These are phyloP conservation scores for Folsomia candida DNA, from an alignment of 2,888 invertebrate genomes.

Conservation along the genomic window DNA sequence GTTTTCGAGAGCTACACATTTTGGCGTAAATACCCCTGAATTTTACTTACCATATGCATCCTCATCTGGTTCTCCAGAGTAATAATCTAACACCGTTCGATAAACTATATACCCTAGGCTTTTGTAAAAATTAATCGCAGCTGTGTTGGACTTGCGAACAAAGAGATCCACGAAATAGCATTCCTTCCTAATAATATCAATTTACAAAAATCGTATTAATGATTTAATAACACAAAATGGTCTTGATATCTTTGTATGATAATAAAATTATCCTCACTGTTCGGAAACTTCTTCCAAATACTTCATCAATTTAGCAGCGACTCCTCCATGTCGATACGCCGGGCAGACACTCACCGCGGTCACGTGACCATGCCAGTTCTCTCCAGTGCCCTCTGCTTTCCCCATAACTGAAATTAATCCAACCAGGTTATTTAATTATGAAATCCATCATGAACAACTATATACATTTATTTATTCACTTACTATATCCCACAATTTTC, in stretches of 20 bases:
- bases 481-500: conserved; percentile 98
- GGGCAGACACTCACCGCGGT: conserved; percentile 96
- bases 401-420: conserved; percentile 83
- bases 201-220: no score
- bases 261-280: conserved; percentile 61
- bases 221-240: no score
- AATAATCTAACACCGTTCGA: conserved; percentile 93
- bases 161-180: conserved; percentile 98
- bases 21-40: no score
- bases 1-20: no score
- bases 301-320: conserved; percentile 91
- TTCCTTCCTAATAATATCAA: no score
- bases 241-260: no score
- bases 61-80: conserved; percentile 96
- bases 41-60: conserved; percentile 91
- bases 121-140: conserved; percentile 96
- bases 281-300: conserved; percentile 94
- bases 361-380: conserved; percentile 99
- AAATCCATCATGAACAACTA: background rate
- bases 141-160: conserved; percentile 94
- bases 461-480: conserved; percentile 57
- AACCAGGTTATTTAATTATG: background rate
- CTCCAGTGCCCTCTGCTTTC: conserved; percentile 92
- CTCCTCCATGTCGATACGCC: conserved; percentile 83
- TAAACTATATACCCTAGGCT: conserved; percentile 95